Conservation (phyloP, 2,113 vertebrate species). For the Kobus ellipsiprymnus region DNA sequence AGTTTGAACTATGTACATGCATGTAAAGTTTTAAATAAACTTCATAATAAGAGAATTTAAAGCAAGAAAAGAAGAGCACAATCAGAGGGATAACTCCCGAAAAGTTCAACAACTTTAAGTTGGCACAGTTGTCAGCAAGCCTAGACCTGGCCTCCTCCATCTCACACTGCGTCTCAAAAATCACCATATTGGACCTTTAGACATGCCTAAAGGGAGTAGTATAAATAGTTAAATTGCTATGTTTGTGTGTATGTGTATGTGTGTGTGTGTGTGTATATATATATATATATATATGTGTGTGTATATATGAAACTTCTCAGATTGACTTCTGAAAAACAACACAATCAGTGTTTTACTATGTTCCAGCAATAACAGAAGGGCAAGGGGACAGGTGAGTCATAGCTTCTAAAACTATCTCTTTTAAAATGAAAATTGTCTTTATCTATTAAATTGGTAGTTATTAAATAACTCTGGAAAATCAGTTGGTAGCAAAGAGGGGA, state of each 20-base stretch:
- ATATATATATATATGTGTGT: background rate
- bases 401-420: background rate
- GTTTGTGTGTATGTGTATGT: background rate
- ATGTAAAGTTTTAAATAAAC: background rate
- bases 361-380: background rate
- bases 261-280: background rate
- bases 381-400: background rate
- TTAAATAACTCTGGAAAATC: background rate
- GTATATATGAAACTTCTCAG: background rate
- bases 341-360: background rate
- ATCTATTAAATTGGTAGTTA: background rate
- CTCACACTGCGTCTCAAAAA: background rate
- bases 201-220: background rate
- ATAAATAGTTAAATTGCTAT: background rate
- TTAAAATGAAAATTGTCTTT: background rate
- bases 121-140: background rate
- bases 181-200: background rate
- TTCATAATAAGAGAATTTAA: conserved; percentile 11
- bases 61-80: background rate
- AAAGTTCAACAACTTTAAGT: background rate
- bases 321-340: background rate
- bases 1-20: background rate
- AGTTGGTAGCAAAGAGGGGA: background rate
- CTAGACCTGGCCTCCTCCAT: background rate
- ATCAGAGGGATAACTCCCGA: background rate